These are phyloP conservation scores for Himalopsyche anomala DNA, from an alignment of 2,888 invertebrate genomes.

Conservation along the genomic window DNA sequence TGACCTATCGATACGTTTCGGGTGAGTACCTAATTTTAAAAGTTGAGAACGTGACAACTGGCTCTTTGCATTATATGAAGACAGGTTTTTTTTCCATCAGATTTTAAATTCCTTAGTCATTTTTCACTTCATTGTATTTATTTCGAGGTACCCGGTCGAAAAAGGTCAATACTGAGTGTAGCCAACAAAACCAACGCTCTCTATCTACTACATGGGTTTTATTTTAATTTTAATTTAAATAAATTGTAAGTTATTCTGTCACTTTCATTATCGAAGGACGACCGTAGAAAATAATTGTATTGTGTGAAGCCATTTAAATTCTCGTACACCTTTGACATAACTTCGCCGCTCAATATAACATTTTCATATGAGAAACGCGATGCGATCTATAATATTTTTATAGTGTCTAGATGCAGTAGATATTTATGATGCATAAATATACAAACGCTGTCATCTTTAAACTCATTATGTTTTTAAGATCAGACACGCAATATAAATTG, in stretches of 20 bases:
- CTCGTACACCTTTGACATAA: constrained; percentile 48
- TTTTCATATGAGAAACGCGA: background rate
- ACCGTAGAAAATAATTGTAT: constrained; percentile 52
- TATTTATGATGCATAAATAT: background rate
- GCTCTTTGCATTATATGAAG: constrained; percentile 54
- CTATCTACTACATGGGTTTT: background rate
- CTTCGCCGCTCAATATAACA: background rate
- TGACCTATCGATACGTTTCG: constrained; percentile 64
- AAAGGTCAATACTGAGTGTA: constrained; percentile 55
- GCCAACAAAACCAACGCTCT: constrained; percentile 35
- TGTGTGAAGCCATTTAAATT: constrained; percentile 59
- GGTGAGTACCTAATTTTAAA: constrained; percentile 57
- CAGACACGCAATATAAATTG: too few relatives aligned
- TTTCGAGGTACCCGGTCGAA: constrained; percentile 49
- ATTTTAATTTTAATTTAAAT: constrained; percentile 58
- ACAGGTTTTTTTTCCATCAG: constrained; percentile 50
- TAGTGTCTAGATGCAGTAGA: too few relatives aligned
- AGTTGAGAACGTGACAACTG: constrained; percentile 63
- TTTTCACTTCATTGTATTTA: constrained; percentile 48
- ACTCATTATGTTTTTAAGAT: background rate
- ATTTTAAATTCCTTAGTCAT: constrained; percentile 56
- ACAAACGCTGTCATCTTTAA: background rate
- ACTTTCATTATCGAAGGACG: constrained; percentile 48
- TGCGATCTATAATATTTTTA: background rate
- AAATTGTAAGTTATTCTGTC: constrained; percentile 62